Conservation (phyloP, 2,797 vertebrate species). For the Sternarchorhynchus goeldii region DNA sequence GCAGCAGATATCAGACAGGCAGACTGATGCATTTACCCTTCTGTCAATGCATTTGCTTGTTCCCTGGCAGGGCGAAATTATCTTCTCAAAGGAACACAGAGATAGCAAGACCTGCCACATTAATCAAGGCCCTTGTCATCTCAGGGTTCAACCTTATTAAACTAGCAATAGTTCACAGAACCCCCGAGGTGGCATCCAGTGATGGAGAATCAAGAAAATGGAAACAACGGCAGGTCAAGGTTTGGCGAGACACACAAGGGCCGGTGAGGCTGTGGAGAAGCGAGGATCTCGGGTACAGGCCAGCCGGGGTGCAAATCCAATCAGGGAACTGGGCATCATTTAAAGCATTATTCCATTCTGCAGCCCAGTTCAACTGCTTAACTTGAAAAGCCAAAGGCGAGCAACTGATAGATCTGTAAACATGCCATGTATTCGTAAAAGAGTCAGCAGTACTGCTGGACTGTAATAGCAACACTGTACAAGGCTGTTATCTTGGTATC, state of each 20-base stretch:
- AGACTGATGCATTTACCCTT: constrained; percentile 7
- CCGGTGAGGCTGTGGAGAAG: neutral
- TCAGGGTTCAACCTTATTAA: constrained; percentile 47
- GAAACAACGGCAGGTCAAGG: constrained; percentile 48
- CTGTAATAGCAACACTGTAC: neutral
- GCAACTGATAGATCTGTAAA: constrained; percentile 42
- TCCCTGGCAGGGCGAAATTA: constrained; percentile 25
- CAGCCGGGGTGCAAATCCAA: too few species aligned
- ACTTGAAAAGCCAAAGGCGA: neutral
- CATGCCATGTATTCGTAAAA: constrained; percentile 30
- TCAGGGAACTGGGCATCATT: neutral
- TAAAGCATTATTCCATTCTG: constrained; percentile 3
- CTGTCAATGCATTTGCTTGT: neutral
- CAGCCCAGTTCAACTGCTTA: neutral
- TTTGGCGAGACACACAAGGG: constrained; percentile 27
- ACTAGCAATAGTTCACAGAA: constrained; percentile 32
- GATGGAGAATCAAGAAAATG: constrained; percentile 47
- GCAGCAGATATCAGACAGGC: neutral
- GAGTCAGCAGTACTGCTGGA: constrained; percentile 33
- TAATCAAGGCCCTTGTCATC: constrained; percentile 44
- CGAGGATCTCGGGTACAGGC: neutral
- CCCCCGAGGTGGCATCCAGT: constrained; percentile 35
- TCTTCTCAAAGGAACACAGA: constrained; percentile 33
- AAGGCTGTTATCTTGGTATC: constrained; percentile 41
- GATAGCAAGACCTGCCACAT: constrained; percentile 26